phyloP scores from a whole-genome alignment of 2,888 invertebrate genomes.

The Eretmocerus hayati region DNA sequence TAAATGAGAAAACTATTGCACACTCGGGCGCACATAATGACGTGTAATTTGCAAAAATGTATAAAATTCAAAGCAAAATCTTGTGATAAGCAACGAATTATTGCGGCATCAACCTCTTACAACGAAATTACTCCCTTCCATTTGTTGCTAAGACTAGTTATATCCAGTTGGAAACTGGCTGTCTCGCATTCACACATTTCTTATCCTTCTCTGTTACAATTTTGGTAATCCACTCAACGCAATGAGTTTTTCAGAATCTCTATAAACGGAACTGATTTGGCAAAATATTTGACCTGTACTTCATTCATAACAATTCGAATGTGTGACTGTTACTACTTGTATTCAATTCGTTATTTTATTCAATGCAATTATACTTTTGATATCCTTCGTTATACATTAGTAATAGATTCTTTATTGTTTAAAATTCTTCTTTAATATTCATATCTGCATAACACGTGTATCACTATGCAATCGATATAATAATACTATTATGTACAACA shows the following conservation, averaged over 20 bases:
- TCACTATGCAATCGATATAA: conserved; percentile 32
- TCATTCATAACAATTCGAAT: conserved; percentile 2
- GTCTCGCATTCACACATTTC: too few species aligned
- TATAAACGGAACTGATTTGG: conserved; percentile 15
- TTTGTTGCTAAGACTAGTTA: conserved; percentile 11
- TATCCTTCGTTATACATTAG: conserved; percentile 29
- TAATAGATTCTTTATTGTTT: conserved; percentile 24
- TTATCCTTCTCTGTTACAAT: too few species aligned
- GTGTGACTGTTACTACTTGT: conserved; percentile 5
- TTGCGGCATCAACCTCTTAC: too few species aligned
- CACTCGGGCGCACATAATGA: too few species aligned
- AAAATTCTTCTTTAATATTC: conserved; percentile 6
- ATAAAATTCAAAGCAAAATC: conserved; percentile 19
- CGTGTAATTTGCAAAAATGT: conserved; percentile 7
- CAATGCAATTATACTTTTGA: conserved; percentile 11
- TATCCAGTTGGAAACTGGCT: too few species aligned
- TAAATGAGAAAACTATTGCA: too few species aligned
- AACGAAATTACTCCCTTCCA: conserved; percentile 20
- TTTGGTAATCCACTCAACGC: conserved; percentile 18
- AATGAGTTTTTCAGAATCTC: conserved; percentile 19
- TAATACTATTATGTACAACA: conserved; percentile 44
- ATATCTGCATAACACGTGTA: conserved; percentile 22
- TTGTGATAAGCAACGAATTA: too few species aligned
- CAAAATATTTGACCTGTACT: conserved; percentile 12
- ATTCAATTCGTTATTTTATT: conserved; percentile 12